These are phyloP conservation scores for Dolichallabes microphthalmus DNA, from an alignment of 2,113 vertebrate genomes.

Conservation along the genomic window DNA sequence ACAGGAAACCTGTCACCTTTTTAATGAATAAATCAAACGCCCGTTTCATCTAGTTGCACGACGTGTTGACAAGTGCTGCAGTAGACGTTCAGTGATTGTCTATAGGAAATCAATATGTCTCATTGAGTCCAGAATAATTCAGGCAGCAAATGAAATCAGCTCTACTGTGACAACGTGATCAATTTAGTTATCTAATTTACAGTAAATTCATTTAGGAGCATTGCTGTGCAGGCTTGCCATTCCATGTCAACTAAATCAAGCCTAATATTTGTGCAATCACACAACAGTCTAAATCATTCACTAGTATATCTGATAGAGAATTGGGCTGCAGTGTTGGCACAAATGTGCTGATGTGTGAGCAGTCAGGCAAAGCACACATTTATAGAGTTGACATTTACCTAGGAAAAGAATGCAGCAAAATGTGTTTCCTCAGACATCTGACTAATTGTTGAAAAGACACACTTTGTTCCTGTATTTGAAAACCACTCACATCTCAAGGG, in stretches of 20 bases:
- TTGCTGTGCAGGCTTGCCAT: conserved; percentile 7
- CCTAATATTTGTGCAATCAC: conserved; percentile 31
- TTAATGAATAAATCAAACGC: conserved; percentile 33
- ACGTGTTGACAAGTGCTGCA: conserved; percentile 38
- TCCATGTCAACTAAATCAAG: conserved; percentile 19
- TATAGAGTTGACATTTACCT: conserved; percentile 34
- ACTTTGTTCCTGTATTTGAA: conserved; percentile 44
- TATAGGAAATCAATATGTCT: conserved; percentile 53
- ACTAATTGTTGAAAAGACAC: conserved; percentile 39
- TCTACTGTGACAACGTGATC: conserved; percentile 49
- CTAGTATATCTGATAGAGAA: not conserved
- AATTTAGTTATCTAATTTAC: conserved; percentile 53
- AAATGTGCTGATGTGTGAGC: conserved; percentile 20
- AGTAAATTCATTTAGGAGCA: conserved; percentile 43
- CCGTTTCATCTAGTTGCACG: conserved; percentile 30
- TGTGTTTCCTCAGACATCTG: conserved; percentile 46
- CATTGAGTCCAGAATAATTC: conserved; percentile 52
- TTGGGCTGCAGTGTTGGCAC: too few relatives aligned
- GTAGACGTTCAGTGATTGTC: conserved; percentile 34
- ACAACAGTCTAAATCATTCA: not conserved
- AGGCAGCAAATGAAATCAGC: conserved; percentile 50
- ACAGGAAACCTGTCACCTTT: conserved; percentile 18
- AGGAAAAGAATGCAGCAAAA: conserved; percentile 21
- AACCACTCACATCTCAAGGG: not conserved
- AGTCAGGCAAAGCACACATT: conserved; percentile 26